Conservation (phyloP, 92 coral and sea anemone species). For the Zoanthus sansibaricus region DNA sequence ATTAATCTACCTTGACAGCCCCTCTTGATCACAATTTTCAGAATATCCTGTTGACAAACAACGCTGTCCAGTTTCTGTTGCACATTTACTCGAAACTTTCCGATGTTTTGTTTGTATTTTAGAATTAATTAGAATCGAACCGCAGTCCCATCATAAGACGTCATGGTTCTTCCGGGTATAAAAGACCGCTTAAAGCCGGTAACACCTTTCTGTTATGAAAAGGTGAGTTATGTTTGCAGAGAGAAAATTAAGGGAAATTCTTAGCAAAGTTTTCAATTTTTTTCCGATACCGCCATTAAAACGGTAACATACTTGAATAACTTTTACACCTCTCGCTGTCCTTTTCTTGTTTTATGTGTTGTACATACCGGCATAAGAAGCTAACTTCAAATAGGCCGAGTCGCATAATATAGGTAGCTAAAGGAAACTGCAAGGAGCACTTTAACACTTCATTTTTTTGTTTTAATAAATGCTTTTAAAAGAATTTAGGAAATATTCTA, state of each 20-base stretch:
- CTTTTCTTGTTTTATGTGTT: neutral
- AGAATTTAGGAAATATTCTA: slow-evolving; percentile 34
- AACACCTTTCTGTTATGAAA: slow-evolving; percentile 27
- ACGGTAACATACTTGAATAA: slow-evolving; percentile 3
- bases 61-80: slow-evolving; percentile 3
- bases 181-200: slow-evolving; percentile 30
- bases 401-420: slow-evolving; percentile 1
- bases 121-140: slow-evolving; percentile 39
- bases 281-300: slow-evolving; percentile 41
- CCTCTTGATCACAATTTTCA: slow-evolving; percentile 14
- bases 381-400: slow-evolving; percentile 38
- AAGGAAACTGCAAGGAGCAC: slow-evolving; percentile 22
- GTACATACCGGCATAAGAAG: neutral
- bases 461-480: slow-evolving; percentile 35
- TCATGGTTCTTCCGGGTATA: slow-evolving; percentile 44
- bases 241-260: slow-evolving; percentile 47
- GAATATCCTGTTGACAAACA: slow-evolving; percentile 46
- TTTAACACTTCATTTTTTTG: slow-evolving; percentile 43
- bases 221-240: slow-evolving; percentile 45
- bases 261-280: slow-evolving; percentile 40
- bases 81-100: slow-evolving; percentile 27
- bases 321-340: slow-evolving; percentile 32
- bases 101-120: slow-evolving; percentile 48
- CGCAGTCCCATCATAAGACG: slow-evolving; percentile 18
- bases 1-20: slow-evolving; percentile 8